Conservation (phyloP, 2,888 invertebrate genomes). For the Idaea straminata region DNA sequence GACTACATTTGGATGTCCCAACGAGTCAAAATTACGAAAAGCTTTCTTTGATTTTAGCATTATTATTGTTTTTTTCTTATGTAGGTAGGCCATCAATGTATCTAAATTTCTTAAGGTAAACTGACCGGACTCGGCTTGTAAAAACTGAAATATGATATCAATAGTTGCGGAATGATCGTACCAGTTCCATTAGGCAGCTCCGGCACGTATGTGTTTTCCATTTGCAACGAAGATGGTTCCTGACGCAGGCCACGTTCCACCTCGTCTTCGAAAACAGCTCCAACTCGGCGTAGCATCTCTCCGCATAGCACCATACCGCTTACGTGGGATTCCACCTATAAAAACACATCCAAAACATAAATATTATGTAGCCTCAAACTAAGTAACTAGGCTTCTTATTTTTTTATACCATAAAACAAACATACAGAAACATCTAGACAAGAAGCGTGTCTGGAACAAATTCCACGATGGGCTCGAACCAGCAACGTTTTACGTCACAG, state of each 20-base stretch:
- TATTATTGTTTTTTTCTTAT: too few species aligned
- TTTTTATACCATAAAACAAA: too few species aligned
- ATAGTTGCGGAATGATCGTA: slow-evolving; percentile 35
- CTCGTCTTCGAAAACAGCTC: slow-evolving; percentile 81
- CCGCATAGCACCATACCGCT: slow-evolving; percentile 53
- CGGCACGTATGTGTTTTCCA: slow-evolving; percentile 89
- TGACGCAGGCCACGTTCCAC: slow-evolving; percentile 82
- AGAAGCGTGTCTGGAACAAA: too few species aligned
- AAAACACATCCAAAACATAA: neutral
- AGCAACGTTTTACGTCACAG: too few species aligned
- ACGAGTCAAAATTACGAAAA: too few species aligned
- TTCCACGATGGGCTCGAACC: too few species aligned
- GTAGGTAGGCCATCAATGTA: too few species aligned
- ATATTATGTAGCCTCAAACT: neutral
- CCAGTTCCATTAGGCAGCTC: slow-evolving; percentile 86
- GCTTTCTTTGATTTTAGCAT: too few species aligned
- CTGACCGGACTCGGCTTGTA: neutral
- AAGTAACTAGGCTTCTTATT: too few species aligned
- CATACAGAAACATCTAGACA: too few species aligned
- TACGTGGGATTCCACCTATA: slow-evolving; percentile 51
- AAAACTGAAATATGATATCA: too few species aligned
- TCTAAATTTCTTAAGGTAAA: neutral
- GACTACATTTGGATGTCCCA: too few species aligned
- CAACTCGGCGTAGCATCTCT: slow-evolving; percentile 68
- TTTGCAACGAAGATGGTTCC: slow-evolving; percentile 84